Evolutionary conservation across 2,888 invertebrate species (phyloP).

Genomic region (Heterodera filipjevi): DNA sequence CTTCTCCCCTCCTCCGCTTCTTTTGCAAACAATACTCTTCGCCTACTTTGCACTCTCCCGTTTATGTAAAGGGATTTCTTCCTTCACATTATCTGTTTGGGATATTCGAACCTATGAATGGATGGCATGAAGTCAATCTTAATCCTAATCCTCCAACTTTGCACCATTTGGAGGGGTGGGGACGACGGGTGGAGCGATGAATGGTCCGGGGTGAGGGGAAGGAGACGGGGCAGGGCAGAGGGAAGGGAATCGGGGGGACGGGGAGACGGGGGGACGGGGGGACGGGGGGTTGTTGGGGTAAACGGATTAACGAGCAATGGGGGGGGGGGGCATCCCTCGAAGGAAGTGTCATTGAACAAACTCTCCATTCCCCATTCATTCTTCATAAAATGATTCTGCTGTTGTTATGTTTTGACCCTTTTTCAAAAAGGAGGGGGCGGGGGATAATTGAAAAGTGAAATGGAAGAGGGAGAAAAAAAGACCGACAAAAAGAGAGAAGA

Average conservation of each 20-base stretch:
- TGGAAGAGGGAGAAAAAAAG: not conserved
- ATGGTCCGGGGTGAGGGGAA: not conserved
- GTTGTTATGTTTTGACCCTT: not conserved
- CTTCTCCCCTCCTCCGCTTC: not conserved
- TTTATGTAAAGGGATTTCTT: not conserved
- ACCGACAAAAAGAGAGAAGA: not conserved
- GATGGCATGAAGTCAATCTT: not conserved
- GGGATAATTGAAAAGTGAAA: not conserved
- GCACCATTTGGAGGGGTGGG: not conserved
- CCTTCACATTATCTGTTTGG: not conserved
- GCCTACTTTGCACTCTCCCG: not conserved
- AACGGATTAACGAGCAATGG: not conserved
- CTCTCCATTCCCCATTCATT: not conserved
- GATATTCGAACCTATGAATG: conserved; percentile 4
- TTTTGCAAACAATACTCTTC: not conserved
- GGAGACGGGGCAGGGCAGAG: not conserved
- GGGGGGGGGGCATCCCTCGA: not conserved
- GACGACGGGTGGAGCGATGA: not conserved
- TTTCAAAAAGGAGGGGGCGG: not conserved
- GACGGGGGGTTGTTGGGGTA: not conserved
- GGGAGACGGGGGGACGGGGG: not conserved
- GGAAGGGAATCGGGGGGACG: not conserved
- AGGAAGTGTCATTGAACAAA: conserved; percentile 3
- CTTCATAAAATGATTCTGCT: not conserved
- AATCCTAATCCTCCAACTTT: conserved; percentile 5